These are phyloP conservation scores for Simalia tracyae DNA, from an alignment of 2,797 vertebrate genomes.

Conservation along the genomic window DNA sequence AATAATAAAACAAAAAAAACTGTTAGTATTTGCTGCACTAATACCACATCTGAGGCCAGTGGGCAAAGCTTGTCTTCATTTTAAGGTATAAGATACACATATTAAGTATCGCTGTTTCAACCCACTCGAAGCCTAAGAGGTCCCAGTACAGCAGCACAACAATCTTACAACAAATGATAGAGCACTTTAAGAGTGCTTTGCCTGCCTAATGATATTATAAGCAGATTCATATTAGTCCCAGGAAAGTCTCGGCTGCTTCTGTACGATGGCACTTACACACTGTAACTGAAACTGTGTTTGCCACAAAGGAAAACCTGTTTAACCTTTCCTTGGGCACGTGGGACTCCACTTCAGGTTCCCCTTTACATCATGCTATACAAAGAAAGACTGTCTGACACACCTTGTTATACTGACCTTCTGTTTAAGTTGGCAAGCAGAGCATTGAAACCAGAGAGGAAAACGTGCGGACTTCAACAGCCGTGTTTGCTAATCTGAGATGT, in stretches of 20 bases:
- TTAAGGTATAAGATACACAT: conserved; percentile 62
- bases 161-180: conserved; percentile 66
- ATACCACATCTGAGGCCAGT: conserved; percentile 43
- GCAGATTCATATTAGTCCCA: conserved; percentile 71
- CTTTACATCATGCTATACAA: conserved; percentile 51
- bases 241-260: conserved; percentile 65
- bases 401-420: conserved; percentile 66
- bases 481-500: not conserved
- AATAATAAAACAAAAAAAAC: conserved; percentile 38
- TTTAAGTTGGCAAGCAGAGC: conserved; percentile 63
- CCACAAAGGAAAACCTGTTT: conserved; percentile 62
- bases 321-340: conserved; percentile 60
- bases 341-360: conserved; percentile 57
- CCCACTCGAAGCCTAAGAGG: conserved; percentile 66
- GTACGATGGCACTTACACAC: conserved; percentile 57
- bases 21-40: conserved; percentile 34
- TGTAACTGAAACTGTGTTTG: conserved; percentile 67
- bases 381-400: conserved; percentile 46
- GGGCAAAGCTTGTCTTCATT: conserved; percentile 60
- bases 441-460: conserved; percentile 48
- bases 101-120: conserved; percentile 63
- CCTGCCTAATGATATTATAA: conserved; percentile 72
- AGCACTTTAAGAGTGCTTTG: conserved; percentile 64
- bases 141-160: conserved; percentile 69
- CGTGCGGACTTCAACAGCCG: conserved; percentile 25